Evolutionary conservation across 2,797 vertebrate species (phyloP).

Genomic region (Neostethus bicornis): DNA sequence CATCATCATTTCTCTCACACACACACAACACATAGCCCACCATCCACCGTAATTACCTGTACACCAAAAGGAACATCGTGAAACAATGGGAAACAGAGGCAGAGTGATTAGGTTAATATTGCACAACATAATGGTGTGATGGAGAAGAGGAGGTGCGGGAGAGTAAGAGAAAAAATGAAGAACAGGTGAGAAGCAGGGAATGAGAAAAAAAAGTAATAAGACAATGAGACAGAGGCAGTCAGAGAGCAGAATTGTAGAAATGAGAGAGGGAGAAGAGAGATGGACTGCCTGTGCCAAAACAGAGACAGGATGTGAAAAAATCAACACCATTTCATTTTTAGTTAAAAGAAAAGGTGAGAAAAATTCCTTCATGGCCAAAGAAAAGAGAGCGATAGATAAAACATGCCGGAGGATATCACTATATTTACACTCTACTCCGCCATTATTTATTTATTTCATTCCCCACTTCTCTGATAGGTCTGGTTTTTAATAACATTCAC

Average conservation of each 20-base stretch:
- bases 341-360: slow-evolving; percentile 38
- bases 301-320: slow-evolving; percentile 40
- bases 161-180: slow-evolving; percentile 37
- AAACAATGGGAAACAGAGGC: slow-evolving; percentile 20
- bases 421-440: slow-evolving; percentile 67
- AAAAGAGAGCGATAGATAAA: slow-evolving; percentile 50
- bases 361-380: slow-evolving; percentile 51
- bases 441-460: slow-evolving; percentile 69
- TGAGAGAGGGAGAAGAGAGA: slow-evolving; percentile 17
- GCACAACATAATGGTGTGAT: slow-evolving; percentile 44
- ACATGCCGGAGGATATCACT: slow-evolving; percentile 62
- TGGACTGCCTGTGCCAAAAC: slow-evolving; percentile 21
- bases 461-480: slow-evolving; percentile 46
- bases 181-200: slow-evolving; percentile 59
- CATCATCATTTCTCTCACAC: slow-evolving; percentile 35
- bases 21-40: slow-evolving; percentile 32
- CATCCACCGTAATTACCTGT: slow-evolving; percentile 52
- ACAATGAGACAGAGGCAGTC: slow-evolving; percentile 45
- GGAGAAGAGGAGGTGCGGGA: slow-evolving; percentile 9
- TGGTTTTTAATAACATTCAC: slow-evolving; percentile 68
- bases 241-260: slow-evolving; percentile 32
- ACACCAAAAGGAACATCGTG: slow-evolving; percentile 35
- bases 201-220: slow-evolving; percentile 64
- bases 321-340: slow-evolving; percentile 59
- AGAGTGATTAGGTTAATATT: slow-evolving; percentile 63